Evolutionary conservation across 2,113 vertebrate species (phyloP).

Genomic region (Mormyrus lacerda): DNA sequence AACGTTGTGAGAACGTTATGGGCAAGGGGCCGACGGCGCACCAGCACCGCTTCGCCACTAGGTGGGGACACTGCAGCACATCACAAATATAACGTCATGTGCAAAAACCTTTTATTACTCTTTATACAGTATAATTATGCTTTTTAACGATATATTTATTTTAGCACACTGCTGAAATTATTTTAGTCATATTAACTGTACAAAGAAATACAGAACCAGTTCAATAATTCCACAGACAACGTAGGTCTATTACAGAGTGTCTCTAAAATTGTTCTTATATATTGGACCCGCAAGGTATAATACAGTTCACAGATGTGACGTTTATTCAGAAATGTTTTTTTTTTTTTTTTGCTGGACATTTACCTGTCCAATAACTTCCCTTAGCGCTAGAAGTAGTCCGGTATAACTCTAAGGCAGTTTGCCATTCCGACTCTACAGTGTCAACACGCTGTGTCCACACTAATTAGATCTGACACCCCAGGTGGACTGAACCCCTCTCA

Average conservation of each 20-base stretch:
- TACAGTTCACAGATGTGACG: neutral
- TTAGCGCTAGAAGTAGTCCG: neutral
- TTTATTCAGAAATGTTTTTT: neutral
- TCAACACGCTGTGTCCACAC: neutral
- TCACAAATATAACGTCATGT: neutral
- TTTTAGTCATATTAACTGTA: neutral
- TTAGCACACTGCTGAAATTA: neutral
- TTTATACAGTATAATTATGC: neutral
- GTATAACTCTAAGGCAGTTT: neutral
- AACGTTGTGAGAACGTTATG: neutral
- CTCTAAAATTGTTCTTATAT: constrained; percentile 4
- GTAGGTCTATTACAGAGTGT: constrained; percentile 6
- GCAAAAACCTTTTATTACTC: neutral
- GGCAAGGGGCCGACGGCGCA: neutral
- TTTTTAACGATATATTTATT: constrained; percentile 1
- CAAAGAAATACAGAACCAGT: neutral
- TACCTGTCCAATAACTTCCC: neutral
- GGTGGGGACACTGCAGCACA: neutral
- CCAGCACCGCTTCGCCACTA: neutral
- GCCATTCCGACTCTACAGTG: neutral
- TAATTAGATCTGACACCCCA: neutral
- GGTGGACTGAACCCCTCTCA: neutral
- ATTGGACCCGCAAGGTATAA: neutral
- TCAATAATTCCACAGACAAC: neutral
- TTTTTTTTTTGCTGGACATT: neutral